These are phyloP conservation scores for Brenthis hecate DNA, from an alignment of 2,888 invertebrate species.

Conservation along the genomic window DNA sequence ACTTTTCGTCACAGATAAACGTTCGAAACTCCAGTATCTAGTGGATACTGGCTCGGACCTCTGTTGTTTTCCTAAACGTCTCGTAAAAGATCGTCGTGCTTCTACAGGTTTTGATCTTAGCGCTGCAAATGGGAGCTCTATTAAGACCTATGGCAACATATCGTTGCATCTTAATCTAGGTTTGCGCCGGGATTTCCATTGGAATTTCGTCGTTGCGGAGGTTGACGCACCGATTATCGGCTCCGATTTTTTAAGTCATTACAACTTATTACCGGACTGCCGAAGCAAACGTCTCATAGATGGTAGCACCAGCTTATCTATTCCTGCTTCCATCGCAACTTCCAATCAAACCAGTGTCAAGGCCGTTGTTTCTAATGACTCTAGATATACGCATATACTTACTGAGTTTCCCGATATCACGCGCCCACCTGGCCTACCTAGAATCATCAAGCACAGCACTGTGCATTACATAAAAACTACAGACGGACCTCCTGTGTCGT, in stretches of 20 bases:
- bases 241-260: slow-evolving; percentile 29
- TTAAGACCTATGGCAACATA: slow-evolving; percentile 30
- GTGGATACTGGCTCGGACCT: too few relatives aligned
- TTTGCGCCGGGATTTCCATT: slow-evolving; percentile 23
- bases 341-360: too few relatives aligned
- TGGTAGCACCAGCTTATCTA: not conserved
- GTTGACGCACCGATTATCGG: slow-evolving; percentile 33
- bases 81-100: too few relatives aligned
- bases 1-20: not conserved
- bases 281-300: not conserved
- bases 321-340: not conserved
- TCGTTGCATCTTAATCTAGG: slow-evolving; percentile 23
- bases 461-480: not conserved
- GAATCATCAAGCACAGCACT: too few relatives aligned
- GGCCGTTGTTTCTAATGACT: not conserved
- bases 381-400: not conserved
- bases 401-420: not conserved
- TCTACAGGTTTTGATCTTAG: too few relatives aligned
- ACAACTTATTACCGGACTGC: slow-evolving; percentile 24
- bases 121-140: slow-evolving; percentile 20
- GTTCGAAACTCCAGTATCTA: not conserved
- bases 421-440: not conserved
- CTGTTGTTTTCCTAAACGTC: too few relatives aligned
- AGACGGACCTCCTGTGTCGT: not conserved
- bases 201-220: slow-evolving; percentile 33